These are phyloP conservation scores for Pedicia rivosa DNA, from an alignment of 2,888 invertebrate species.

Conservation along the genomic window DNA sequence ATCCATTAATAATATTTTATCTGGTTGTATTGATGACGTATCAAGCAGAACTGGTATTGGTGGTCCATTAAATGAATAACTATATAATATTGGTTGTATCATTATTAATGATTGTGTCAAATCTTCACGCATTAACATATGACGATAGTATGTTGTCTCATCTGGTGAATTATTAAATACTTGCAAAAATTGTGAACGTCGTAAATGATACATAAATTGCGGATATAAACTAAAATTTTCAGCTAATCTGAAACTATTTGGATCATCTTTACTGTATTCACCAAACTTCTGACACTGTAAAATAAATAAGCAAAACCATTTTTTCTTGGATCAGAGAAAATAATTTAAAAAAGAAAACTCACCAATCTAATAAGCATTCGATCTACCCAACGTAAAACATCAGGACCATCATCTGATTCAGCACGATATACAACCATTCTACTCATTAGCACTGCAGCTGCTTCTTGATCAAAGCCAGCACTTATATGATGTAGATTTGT, in stretches of 20 bases:
- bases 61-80: conserved; percentile 95
- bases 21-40: conserved; percentile 93
- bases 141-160: conserved; percentile 96
- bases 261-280: conserved; percentile 95
- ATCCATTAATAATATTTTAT: conserved; percentile 96
- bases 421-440: conserved; percentile 92
- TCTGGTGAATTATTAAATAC: conserved; percentile 99
- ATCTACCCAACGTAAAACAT: conserved; percentile 97
- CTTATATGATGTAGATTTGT: conserved; percentile 80
- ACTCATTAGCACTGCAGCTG: conserved; percentile 94
- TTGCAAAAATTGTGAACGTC: conserved; percentile 96
- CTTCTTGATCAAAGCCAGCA: conserved; percentile 96
- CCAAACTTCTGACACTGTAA: conserved; percentile 98
- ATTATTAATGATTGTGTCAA: conserved; percentile 94
- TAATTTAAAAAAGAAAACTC: conserved; percentile 17
- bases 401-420: conserved; percentile 88
- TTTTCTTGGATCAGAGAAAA: neutral
- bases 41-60: conserved; percentile 95
- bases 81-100: conserved; percentile 98
- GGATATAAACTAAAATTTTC: conserved; percentile 98
- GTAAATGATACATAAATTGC: conserved; percentile 98
- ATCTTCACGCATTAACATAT: conserved; percentile 95
- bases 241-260: conserved; percentile 84
- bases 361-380: conserved; percentile 93
- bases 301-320: conserved; percentile 11